Evolutionary conservation across 2,888 invertebrate species (phyloP), one percentile per base, ranked within the genome.

Genomic region (Zootermopsis nevadensis): DNA sequence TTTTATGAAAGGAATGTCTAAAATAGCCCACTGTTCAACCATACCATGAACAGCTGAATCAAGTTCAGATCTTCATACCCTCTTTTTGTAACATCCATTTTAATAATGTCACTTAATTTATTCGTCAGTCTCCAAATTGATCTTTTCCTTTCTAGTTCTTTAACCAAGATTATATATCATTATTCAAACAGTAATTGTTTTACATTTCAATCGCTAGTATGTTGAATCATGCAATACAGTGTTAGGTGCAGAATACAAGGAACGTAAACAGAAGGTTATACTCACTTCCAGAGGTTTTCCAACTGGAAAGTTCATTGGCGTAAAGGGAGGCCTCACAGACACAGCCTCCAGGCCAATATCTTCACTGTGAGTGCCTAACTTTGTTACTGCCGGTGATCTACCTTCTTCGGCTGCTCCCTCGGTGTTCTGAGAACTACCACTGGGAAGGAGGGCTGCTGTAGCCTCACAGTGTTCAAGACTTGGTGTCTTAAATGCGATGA

Each of bases 401-500:
- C 93, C 93, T 88, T 95, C 95, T 88, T 93, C 94, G 0, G 91
- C 92, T 76, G 89, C 88, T 86, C 90, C 86, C 86, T 91, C 90
- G 88, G 92, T 89, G 90, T 81, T 89, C 69, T 81, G 53, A 66
- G 77, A 81, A 48, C 60, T 66, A 67, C 80, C 60, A 48, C 31
- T 82, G 10, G 82, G 15, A 38, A 77, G 53, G 33, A 76, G 27
- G 19, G 84, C 79, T 15, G 76, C 55, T 38, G 82, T 80, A n/a
- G 92, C 91, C 85, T 95, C 94, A 86, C 92, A 93, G 86, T 93
- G 93, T 86, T 96, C 95, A 82, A 94, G 89, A 89, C 94, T 95
- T 1, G 97, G 97, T 2, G 96, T 95, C 89, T 96, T 95, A 88
- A 96, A 96, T 0, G 96, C 95, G 79, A 97, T 96, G 85, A 97